phyloP scores from a whole-genome alignment of 2,888 invertebrate species.

The Hyposoter dolosus region DNA sequence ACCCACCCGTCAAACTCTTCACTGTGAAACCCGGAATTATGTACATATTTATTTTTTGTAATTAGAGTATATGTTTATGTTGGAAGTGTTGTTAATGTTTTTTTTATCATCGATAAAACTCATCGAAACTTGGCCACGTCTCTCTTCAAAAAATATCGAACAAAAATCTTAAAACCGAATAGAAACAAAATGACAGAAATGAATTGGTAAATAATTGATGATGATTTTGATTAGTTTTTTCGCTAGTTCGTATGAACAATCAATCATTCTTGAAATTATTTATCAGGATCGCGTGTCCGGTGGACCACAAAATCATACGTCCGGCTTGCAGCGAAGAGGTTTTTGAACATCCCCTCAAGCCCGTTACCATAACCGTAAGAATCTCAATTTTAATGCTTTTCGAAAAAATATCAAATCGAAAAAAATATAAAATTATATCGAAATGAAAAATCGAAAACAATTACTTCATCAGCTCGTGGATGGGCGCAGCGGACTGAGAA shows the following conservation, averaged over 20 bases:
- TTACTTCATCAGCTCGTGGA: slow-evolving; percentile 83
- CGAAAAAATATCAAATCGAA: background rate
- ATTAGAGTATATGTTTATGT: slow-evolving; percentile 11
- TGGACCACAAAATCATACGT: slow-evolving; percentile 74
- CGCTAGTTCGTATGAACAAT: background rate
- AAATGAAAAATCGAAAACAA: background rate
- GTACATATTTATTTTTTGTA: slow-evolving; percentile 23
- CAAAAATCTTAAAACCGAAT: background rate
- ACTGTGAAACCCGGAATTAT: slow-evolving; percentile 25
- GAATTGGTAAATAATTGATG: slow-evolving; percentile 74
- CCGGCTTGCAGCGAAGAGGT: slow-evolving; percentile 81
- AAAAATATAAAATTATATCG: background rate
- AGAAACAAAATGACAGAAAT: slow-evolving; percentile 75
- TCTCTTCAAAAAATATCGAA: background rate
- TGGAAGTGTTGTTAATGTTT: background rate
- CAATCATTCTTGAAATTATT: slow-evolving; percentile 33
- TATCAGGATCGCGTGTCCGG: slow-evolving; percentile 78
- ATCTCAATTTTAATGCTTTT: slow-evolving; percentile 27
- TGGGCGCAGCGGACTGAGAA: slow-evolving; percentile 85
- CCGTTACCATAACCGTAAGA: slow-evolving; percentile 85
- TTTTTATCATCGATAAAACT: background rate
- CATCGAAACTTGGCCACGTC: slow-evolving; percentile 1
- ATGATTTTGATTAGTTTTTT: background rate
- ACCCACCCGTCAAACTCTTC: slow-evolving; percentile 53
- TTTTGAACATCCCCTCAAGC: slow-evolving; percentile 87